phyloP scores from a whole-genome alignment of 2,797 vertebrate genomes.

The Phalloptychus januarius region DNA sequence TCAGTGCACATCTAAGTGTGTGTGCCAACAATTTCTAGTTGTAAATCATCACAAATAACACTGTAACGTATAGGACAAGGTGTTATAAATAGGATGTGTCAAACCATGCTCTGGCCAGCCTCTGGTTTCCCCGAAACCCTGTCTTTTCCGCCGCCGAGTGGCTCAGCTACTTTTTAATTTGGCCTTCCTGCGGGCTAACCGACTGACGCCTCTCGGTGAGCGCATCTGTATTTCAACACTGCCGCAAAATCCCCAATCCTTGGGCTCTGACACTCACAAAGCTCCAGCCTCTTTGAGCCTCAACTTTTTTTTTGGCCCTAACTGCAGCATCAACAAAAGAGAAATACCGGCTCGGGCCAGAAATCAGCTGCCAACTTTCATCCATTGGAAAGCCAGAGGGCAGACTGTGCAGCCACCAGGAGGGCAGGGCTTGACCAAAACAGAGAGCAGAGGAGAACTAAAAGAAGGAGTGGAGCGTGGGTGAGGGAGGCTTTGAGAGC shows the following conservation, averaged over 20 bases:
- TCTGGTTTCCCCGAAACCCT: slow-evolving; percentile 84
- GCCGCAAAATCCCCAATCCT: slow-evolving; percentile 88
- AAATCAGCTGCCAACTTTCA: slow-evolving; percentile 82
- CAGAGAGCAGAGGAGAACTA: slow-evolving; percentile 80
- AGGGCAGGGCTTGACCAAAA: slow-evolving; percentile 67
- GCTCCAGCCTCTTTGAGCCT: slow-evolving; percentile 60
- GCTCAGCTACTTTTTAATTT: slow-evolving; percentile 92
- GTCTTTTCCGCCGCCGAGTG: slow-evolving; percentile 79
- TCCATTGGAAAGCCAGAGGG: slow-evolving; percentile 81
- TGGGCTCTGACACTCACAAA: slow-evolving; percentile 69
- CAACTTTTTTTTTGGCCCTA: slow-evolving; percentile 80
- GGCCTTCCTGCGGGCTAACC: slow-evolving; percentile 86
- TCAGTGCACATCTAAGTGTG: slow-evolving; percentile 57
- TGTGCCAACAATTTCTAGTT: slow-evolving; percentile 62
- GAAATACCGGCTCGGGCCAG: slow-evolving; percentile 73
- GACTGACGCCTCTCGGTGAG: slow-evolving; percentile 91
- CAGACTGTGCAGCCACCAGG: slow-evolving; percentile 65
- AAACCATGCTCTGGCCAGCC: slow-evolving; percentile 78
- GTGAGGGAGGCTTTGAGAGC: slow-evolving; percentile 83
- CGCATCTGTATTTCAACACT: slow-evolving; percentile 90
- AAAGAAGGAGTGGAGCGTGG: slow-evolving; percentile 77
- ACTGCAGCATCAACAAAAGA: slow-evolving; percentile 85
- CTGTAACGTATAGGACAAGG: slow-evolving; percentile 79
- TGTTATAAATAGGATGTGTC: slow-evolving; percentile 95
- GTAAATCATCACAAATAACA: slow-evolving; percentile 77